These are phyloP conservation scores for Brotula barbata DNA, from an alignment of 2,797 vertebrate genomes.

Conservation along the genomic window DNA sequence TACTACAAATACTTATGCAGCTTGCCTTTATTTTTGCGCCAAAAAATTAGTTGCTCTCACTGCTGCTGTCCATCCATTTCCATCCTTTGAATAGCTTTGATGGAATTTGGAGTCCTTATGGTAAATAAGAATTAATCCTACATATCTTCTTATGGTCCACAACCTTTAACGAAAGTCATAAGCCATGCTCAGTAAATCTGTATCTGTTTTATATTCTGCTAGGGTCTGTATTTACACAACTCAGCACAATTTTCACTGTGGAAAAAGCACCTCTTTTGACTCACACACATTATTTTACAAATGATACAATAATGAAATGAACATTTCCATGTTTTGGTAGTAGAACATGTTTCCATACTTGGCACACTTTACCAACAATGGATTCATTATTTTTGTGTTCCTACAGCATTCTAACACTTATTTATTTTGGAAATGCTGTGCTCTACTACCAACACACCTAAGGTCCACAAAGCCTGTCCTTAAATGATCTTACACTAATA, in stretches of 20 bases:
- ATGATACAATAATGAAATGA: too few relatives aligned
- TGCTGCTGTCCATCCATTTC: slow-evolving; percentile 59
- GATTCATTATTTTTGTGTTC: slow-evolving; percentile 4
- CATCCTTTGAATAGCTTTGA: slow-evolving; percentile 56
- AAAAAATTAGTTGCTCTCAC: slow-evolving; percentile 29
- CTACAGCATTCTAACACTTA: slow-evolving; percentile 9
- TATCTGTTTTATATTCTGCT: not conserved
- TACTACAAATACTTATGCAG: slow-evolving; percentile 31
- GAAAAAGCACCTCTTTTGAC: too few relatives aligned
- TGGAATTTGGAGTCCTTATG: slow-evolving; percentile 64
- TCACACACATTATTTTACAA: too few relatives aligned
- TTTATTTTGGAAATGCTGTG: not conserved
- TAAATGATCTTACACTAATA: not conserved
- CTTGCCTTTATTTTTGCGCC: slow-evolving; percentile 32
- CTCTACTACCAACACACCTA: slow-evolving; percentile 23
- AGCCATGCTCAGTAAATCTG: not conserved
- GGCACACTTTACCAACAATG: too few relatives aligned
- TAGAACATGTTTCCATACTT: too few relatives aligned
- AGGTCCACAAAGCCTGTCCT: not conserved
- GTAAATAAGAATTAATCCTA: not conserved
- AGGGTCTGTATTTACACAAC: too few relatives aligned
- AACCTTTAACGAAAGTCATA: slow-evolving; percentile 3
- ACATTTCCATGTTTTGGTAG: too few relatives aligned
- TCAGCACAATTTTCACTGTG: too few relatives aligned
- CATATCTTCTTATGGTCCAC: slow-evolving; percentile 3